Evolutionary conservation across 2,113 vertebrate species (phyloP).

Genomic region (Grammomys dolichurus): DNA sequence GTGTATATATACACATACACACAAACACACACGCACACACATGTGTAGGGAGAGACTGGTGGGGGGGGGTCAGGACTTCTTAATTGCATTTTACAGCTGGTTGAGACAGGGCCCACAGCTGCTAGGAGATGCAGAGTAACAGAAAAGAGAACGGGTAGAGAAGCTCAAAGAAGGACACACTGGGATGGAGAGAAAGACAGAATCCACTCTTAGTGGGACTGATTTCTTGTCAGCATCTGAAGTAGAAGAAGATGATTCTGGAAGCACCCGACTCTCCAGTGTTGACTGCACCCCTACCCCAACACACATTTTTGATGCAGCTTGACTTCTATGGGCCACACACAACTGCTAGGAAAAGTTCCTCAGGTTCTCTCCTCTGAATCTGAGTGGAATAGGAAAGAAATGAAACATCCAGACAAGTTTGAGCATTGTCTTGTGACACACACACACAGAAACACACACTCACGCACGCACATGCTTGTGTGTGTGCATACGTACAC

Average conservation of each 20-base stretch:
- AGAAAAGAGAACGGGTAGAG: conserved; percentile 63
- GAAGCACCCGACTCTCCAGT: conserved; percentile 36
- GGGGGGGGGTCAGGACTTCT: conserved; percentile 61
- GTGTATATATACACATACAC: not conserved
- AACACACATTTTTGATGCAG: conserved; percentile 75
- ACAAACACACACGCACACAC: not conserved
- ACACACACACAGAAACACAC: conserved; percentile 81
- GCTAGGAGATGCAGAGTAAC: conserved; percentile 69
- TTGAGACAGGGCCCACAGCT: conserved; percentile 70
- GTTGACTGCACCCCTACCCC: not conserved
- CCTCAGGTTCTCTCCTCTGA: conserved; percentile 83
- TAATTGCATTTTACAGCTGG: conserved; percentile 81
- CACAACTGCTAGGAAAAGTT: conserved; percentile 85
- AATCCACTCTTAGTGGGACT: conserved; percentile 72
- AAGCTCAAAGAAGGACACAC: conserved; percentile 16
- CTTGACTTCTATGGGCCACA: conserved; percentile 74
- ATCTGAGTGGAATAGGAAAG: conserved; percentile 72
- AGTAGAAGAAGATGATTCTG: conserved; percentile 68
- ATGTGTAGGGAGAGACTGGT: not conserved
- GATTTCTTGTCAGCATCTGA: conserved; percentile 72
- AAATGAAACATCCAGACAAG: conserved; percentile 88
- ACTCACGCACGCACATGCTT: conserved; percentile 78
- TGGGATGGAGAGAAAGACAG: conserved; percentile 67
- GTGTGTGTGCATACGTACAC: not conserved
- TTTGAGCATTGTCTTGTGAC: conserved; percentile 91